A percentile compares a stretch with the other conserved stretches of the same genome.
phyloP scores from a whole-genome alignment of 2,888 invertebrate genomes.

The Deladenus siricidicola region DNA sequence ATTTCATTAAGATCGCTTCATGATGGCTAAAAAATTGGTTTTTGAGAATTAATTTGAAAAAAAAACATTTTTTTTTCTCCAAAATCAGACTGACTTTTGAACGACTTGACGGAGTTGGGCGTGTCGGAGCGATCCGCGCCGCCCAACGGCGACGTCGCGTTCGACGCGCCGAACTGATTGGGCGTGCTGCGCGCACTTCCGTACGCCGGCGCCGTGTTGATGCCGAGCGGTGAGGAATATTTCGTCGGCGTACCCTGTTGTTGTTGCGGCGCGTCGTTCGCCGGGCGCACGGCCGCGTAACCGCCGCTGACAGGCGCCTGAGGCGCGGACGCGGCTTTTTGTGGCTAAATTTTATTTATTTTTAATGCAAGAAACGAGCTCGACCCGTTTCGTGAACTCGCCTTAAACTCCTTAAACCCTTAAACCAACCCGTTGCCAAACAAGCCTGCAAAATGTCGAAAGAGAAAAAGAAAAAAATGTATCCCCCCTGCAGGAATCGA shows the following conservation, averaged over 20 bases:
- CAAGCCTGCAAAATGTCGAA: too few relatives aligned
- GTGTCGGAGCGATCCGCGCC: not conserved
- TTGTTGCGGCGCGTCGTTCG: not conserved
- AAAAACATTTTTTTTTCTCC: not conserved
- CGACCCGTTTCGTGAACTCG: too few relatives aligned
- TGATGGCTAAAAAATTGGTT: too few relatives aligned
- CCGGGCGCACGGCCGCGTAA: too few relatives aligned
- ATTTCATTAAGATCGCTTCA: too few relatives aligned
- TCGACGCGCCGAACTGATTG: not conserved
- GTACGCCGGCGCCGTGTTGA: not conserved
- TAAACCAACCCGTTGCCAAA: too few relatives aligned
- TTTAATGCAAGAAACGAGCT: too few relatives aligned
- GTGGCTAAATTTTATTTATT: too few relatives aligned
- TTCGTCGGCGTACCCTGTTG: not conserved
- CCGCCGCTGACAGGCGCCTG: not conserved
- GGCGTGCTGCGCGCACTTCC: not conserved
- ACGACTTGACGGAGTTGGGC: not conserved
- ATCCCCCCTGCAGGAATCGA: too few relatives aligned
- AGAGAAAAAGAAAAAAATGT: too few relatives aligned
- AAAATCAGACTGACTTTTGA: not conserved
- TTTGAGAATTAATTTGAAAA: too few relatives aligned
- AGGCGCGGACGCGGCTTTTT: not conserved
- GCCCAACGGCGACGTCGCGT: not conserved
- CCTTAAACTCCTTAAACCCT: too few relatives aligned
- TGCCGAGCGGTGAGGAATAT: not conserved